Evolutionary conservation across 2,797 vertebrate genomes (phyloP).

Genomic region (Nyctalus aviator): DNA sequence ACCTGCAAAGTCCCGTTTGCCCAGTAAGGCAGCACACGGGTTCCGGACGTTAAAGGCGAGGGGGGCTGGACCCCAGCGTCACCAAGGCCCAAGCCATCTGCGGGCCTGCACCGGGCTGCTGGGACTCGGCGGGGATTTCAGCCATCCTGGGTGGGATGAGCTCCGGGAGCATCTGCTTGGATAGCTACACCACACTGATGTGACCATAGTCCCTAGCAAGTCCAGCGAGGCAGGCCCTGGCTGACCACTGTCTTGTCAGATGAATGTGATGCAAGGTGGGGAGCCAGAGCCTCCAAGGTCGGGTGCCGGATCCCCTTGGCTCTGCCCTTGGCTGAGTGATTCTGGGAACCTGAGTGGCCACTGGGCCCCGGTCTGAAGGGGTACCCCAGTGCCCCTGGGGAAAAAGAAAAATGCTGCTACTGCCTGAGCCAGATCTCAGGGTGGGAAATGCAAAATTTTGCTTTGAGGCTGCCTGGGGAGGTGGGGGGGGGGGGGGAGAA

Average conservation of each 20-base stretch:
- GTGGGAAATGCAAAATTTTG: neutral
- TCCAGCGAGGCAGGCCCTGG: neutral
- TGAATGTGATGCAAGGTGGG: neutral
- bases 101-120: neutral
- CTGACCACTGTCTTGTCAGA: neutral
- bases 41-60: neutral
- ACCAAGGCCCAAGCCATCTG: neutral
- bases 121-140: no score
- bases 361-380: neutral
- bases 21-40: neutral
- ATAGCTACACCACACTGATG: fast-evolving
- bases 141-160: no score
- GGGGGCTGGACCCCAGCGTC: neutral
- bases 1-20: neutral
- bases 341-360: neutral
- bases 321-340: neutral
- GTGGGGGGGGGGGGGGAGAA: no score
- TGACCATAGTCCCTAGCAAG: neutral
- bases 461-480: neutral
- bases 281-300: neutral
- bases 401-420: neutral
- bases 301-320: fast-evolving
- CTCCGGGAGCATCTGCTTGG: neutral
- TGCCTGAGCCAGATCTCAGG: neutral
- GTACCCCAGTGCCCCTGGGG: neutral